These are phyloP conservation scores for Glossophaga mutica DNA, from an alignment of 2,797 vertebrate species.

Conservation along the genomic window DNA sequence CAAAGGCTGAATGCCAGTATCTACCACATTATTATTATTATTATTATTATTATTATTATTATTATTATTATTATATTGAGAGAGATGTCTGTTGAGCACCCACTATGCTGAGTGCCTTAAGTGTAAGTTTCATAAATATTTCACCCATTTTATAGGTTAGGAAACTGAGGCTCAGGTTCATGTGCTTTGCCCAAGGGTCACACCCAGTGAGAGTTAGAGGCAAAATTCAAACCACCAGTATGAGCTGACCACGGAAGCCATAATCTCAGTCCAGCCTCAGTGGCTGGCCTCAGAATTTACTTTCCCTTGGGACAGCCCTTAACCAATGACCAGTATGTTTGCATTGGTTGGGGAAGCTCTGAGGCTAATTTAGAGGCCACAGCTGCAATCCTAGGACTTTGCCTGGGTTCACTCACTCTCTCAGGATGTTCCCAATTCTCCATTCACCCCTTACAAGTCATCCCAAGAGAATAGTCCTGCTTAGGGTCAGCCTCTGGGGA, in stretches of 20 bases:
- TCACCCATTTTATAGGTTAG: neutral
- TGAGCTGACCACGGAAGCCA: neutral
- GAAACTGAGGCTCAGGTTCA: neutral
- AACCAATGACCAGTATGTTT: neutral
- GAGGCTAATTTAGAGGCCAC: neutral
- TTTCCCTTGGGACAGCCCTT: neutral
- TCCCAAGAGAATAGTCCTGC: accelerated
- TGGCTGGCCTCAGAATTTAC: too few relatives aligned
- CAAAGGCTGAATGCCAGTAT: neutral
- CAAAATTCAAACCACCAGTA: neutral
- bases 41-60: neutral
- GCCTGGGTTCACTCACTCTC: too few relatives aligned
- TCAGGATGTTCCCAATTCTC: neutral
- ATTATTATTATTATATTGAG: neutral
- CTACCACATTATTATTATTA: neutral
- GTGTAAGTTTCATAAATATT: neutral
- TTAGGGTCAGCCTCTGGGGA: neutral
- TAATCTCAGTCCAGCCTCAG: neutral
- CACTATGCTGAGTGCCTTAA: neutral
- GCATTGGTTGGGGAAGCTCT: neutral
- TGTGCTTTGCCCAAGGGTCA: too few relatives aligned
- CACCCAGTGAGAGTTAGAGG: neutral
- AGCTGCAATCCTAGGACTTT: neutral
- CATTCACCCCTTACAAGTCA: too few relatives aligned
- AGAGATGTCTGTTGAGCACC: neutral